Evolutionary conservation across 2,113 vertebrate species (phyloP).

Genomic region (Cyprinodon tularosa): DNA sequence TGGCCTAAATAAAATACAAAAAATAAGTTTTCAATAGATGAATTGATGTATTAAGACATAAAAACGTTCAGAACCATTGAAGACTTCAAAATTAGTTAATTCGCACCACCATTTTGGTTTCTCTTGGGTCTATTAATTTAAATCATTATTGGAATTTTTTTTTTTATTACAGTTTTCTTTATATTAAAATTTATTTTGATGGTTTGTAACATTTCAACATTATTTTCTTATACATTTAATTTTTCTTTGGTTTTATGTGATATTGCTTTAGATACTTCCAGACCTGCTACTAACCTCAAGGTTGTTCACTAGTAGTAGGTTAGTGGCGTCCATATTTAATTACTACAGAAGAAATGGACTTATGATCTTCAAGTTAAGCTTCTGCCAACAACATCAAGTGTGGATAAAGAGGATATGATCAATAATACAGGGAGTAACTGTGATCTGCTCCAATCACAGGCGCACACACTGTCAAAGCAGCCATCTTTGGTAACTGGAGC

Average conservation of each 20-base stretch:
- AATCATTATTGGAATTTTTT: neutral
- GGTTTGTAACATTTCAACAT: neutral
- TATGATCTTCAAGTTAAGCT: conserved; percentile 36
- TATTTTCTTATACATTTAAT: neutral
- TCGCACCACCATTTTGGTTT: too few species aligned
- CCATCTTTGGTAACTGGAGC: conserved; percentile 74
- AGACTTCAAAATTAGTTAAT: neutral
- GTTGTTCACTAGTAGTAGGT: neutral
- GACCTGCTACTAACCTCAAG: neutral
- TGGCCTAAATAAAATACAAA: too few species aligned
- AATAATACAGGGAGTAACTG: conserved; percentile 55
- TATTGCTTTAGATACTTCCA: neutral
- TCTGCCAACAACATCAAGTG: conserved; percentile 29
- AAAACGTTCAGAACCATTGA: neutral
- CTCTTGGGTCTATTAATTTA: neutral
- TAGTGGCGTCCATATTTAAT: conserved; percentile 1
- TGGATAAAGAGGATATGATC: conserved; percentile 47
- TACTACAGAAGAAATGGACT: conserved; percentile 23
- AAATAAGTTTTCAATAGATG: neutral
- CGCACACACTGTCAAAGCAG: conserved; percentile 52
- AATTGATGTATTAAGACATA: neutral
- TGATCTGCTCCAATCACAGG: conserved; percentile 53
- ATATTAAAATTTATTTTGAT: neutral
- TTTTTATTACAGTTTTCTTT: neutral
- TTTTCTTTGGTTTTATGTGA: neutral